Base-by-base conservation (phyloP, 2,113 vertebrate species). In the Aegithalos caudatus region DNA sequence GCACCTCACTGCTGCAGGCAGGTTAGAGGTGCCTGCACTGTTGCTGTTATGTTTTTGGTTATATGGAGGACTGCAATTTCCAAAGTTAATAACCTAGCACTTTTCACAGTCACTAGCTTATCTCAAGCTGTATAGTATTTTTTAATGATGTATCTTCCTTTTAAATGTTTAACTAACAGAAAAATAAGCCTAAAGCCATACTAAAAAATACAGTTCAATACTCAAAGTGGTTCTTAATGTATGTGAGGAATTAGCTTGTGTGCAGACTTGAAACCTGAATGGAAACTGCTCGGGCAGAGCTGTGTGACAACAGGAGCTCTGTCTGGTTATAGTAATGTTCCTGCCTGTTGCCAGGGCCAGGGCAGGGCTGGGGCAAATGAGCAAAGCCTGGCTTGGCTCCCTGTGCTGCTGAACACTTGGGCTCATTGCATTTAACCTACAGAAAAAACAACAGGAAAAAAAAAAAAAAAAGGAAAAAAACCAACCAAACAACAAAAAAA, bases 121-220 rank as follows among this genome's bases (percentile, higher is more conserved):
- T 87, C 70, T 92, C 58, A 70, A 88, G 87, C 62, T 57, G 38
- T 57, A 33, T 28, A 69, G n/a, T 70, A 53, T 19, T 74, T 35
- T 95, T 92, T 90, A 45, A 78, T 74, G 37, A 96, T 88, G 71
- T 74, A 64, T 88, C 88, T 95, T 83, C 38, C 27, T 91, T 86
- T 93, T 16, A 85, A 90, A 61, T 80, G 80, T 80, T 88, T 80
- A 77, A 86, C 62, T 82, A 85, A 50, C 42, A 88, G 67, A 80
- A 94, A 69, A 89, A 85, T 44, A 91, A 95, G 37, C 51, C 92
- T 81, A 81, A 93, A 60, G 79, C 90, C 79, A 86, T 90, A 62
- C 22, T 92, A 50, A 87, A 92, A 91, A 60, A 28, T n/a, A 48
- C 35, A 62, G n/a, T 93, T 89, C 73, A 94, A 60, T 73, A 67